These are phyloP conservation scores for Zygothrica quintamaculata DNA, from an alignment of 2,888 invertebrate species.

Conservation along the genomic window DNA sequence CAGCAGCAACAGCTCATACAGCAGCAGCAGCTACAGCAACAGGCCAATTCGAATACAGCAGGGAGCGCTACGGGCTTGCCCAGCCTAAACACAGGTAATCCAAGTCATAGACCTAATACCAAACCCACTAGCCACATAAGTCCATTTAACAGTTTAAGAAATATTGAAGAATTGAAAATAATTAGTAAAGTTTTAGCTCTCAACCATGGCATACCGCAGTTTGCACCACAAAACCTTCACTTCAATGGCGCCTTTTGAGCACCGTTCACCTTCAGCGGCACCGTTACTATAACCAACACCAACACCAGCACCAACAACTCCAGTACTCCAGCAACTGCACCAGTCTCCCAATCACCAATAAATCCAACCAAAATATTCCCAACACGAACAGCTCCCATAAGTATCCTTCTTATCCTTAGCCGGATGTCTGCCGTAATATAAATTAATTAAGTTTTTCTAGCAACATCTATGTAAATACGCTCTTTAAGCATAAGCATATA, in stretches of 20 bases:
- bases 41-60: constrained; percentile 29
- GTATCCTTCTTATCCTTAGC: constrained; percentile 24
- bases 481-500: constrained; percentile 67
- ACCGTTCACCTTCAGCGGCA: constrained; percentile 39
- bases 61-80: constrained; percentile 30
- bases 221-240: constrained; percentile 83
- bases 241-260: constrained; percentile 79
- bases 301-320: constrained; percentile 44
- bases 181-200: constrained; percentile 92
- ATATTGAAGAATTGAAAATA: constrained; percentile 91
- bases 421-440: constrained; percentile 42
- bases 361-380: constrained; percentile 41
- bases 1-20: constrained; percentile 42
- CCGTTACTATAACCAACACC: constrained; percentile 11
- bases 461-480: constrained; percentile 77
- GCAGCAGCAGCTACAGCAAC: constrained; percentile 48
- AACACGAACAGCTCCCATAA: constrained; percentile 12
- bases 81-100: constrained; percentile 72
- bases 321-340: constrained; percentile 48
- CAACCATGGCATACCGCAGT: constrained; percentile 88
- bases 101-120: constrained; percentile 50
- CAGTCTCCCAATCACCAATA: too few species aligned
- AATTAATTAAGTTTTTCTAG: constrained; percentile 63
- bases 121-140: constrained; percentile 59
- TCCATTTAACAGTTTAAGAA: constrained; percentile 74